Percentiles rank a stretch among this genome's conserved stretches.
phyloP scores from a whole-genome alignment of 2,888 invertebrate species.

The Tipula unca region DNA sequence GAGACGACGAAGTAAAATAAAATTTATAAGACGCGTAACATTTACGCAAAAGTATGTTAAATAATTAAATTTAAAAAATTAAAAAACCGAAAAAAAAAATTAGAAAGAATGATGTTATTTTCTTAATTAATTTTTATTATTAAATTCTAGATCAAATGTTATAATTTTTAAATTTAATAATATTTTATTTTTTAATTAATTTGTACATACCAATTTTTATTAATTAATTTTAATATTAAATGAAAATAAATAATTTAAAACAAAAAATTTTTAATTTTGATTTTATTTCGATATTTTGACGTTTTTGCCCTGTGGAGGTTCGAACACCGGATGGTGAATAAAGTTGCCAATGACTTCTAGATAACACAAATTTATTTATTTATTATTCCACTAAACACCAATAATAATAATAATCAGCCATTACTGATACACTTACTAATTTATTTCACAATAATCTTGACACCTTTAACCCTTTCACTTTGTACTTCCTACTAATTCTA shows the following conservation, averaged over 20 bases:
- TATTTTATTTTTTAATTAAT: background rate
- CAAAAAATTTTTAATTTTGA: background rate
- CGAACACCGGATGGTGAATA: too few relatives aligned
- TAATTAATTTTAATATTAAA: background rate
- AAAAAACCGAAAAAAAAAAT: background rate
- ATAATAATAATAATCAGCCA: too few relatives aligned
- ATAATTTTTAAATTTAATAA: background rate
- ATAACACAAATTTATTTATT: too few relatives aligned
- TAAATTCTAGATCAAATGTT: background rate
- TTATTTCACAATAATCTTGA: too few relatives aligned
- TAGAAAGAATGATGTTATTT: background rate
- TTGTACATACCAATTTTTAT: background rate
- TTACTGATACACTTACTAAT: too few relatives aligned
- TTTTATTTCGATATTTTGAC: too few relatives aligned
- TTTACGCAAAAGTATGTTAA: conserved; percentile 31
- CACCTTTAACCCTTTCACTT: too few relatives aligned
- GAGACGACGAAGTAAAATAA: background rate
- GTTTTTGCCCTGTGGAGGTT: too few relatives aligned
- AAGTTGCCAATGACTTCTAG: too few relatives aligned
- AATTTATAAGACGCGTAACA: conserved; percentile 36
- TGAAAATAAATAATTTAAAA: background rate
- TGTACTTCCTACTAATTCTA: too few relatives aligned
- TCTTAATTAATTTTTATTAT: background rate
- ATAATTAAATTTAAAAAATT: background rate
- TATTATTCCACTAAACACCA: too few relatives aligned